Conservation (phyloP, 2,888 invertebrate genomes). For the Drosophila nr. medialis region DNA sequence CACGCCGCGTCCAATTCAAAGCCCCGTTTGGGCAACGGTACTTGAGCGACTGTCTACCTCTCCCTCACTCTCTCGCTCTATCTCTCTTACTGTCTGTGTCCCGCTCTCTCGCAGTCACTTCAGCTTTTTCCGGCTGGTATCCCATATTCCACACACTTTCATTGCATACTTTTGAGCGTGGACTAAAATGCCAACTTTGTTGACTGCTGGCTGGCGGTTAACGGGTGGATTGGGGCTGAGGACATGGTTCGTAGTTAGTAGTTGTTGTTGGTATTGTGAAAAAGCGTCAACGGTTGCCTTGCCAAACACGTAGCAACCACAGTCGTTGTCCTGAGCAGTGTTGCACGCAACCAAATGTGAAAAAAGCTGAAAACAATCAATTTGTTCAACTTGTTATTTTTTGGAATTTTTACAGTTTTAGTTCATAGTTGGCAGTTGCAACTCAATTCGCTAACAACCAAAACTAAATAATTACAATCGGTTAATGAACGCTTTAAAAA, state of each 20-base stretch:
- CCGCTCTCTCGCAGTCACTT: conserved; percentile 1
- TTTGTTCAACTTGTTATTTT: background rate
- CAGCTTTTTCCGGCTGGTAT: conserved; percentile 32
- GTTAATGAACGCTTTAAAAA: background rate
- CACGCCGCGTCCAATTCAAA: conserved; percentile 63
- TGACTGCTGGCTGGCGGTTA: conserved; percentile 4
- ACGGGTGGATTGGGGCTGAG: conserved; percentile 1
- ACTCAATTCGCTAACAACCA: background rate
- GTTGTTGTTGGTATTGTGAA: conserved; percentile 1
- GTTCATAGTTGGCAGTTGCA: background rate
- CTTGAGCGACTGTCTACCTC: conserved; percentile 59
- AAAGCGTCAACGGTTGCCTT: conserved; percentile 41
- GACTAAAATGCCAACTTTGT: conserved; percentile 42
- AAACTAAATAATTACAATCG: background rate
- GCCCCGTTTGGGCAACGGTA: conserved; percentile 46
- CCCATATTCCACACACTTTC: conserved; percentile 58
- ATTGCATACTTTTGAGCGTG: conserved; percentile 67
- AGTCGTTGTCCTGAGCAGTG: conserved; percentile 3
- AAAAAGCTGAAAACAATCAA: background rate
- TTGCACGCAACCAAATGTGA: background rate
- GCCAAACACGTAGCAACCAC: conserved; percentile 43
- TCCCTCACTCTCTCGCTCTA: conserved; percentile 17
- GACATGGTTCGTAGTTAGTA: conserved; percentile 42
- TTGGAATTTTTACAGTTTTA: background rate
- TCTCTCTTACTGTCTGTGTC: background rate